phyloP scores from a whole-genome alignment of 2,797 vertebrate species.

The Silurus lanzhouensis region DNA sequence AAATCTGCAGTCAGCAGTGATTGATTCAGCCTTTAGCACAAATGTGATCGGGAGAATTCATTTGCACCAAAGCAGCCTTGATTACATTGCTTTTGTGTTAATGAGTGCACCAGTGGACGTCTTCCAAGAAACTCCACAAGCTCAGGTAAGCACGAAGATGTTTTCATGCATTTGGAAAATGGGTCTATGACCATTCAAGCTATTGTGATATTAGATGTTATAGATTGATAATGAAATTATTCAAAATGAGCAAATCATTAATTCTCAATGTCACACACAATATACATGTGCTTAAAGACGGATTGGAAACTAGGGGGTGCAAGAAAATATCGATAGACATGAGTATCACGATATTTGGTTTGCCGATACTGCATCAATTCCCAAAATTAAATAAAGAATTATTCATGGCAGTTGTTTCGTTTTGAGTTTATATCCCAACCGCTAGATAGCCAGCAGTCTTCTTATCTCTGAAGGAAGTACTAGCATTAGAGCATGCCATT shows the following conservation, averaged over 20 bases:
- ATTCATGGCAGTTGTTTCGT: too few relatives aligned
- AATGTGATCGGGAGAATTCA: conserved; percentile 48
- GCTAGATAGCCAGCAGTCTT: too few relatives aligned
- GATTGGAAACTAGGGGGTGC: not conserved
- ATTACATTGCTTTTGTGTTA: conserved; percentile 52
- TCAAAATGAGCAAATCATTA: not conserved
- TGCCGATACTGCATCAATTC: too few relatives aligned
- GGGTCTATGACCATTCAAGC: not conserved
- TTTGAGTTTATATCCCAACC: too few relatives aligned
- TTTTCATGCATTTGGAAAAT: not conserved
- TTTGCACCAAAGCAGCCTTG: conserved; percentile 47
- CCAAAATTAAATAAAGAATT: too few relatives aligned
- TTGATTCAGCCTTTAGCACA: conserved; percentile 54
- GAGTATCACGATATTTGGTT: too few relatives aligned
- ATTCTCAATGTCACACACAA: not conserved
- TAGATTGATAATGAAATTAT: not conserved
- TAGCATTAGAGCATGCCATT: too few relatives aligned
- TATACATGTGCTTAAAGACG: not conserved
- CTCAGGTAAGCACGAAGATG: not conserved
- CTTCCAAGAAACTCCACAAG: conserved; percentile 8
- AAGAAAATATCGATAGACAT: too few relatives aligned
- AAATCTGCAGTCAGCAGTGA: conserved; percentile 25
- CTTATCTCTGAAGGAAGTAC: too few relatives aligned
- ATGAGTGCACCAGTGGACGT: conserved; percentile 39
- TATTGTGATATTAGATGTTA: not conserved